Base-by-base conservation (phyloP, 2,888 invertebrate species). In the Tridacna crocea region DNA sequence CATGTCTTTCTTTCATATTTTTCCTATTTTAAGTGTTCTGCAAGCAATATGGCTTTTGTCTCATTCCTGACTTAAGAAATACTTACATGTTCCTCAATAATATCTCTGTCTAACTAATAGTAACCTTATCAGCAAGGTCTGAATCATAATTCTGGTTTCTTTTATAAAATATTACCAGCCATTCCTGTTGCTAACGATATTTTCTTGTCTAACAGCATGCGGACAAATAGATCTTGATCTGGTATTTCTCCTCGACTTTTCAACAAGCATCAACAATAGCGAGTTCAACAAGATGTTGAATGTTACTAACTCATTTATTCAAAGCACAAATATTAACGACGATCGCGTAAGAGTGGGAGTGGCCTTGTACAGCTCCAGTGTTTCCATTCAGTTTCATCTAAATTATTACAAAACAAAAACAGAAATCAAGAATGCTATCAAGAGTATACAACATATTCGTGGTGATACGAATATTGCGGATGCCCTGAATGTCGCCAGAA, bases 391-490 rank as follows among this genome's bases (percentile, higher is more conserved):
- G 72, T 90, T 93, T 76, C 84, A 91, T 36, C 79, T 93, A 48
- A 91, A 91, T 79, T 72, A 55, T 0, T 89, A 88, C 75, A 70
- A 19, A 0, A 87, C 74, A n/a, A 89, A 88, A 36, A 70, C 74
- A 63, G 88, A 89, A 12, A 73, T 92, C 13, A 77, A 88, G 26
- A 80, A 83, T 26, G 91, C 91, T 22, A 87, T 92, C 27, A 83
- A 78, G 55, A 83, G 82, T n/a, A 88, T 91, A 36, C 84, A 79
- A 17, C 88, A 88, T 22, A 74, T 83, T 10, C 80, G 82, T 24
- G 90, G 90, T 51, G 89, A 87, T 75, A 92, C 91, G 24, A 90
- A 92, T 84, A 92, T 92, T 26, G 92, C 92, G 0, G 89, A 89
- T 51, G 92, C 89, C 46, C 77, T 93, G 13, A 76, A 85, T 3